These are phyloP conservation scores for Machaerirhynchus nigripectus DNA, from an alignment of 2,113 vertebrate genomes.

Conservation along the genomic window DNA sequence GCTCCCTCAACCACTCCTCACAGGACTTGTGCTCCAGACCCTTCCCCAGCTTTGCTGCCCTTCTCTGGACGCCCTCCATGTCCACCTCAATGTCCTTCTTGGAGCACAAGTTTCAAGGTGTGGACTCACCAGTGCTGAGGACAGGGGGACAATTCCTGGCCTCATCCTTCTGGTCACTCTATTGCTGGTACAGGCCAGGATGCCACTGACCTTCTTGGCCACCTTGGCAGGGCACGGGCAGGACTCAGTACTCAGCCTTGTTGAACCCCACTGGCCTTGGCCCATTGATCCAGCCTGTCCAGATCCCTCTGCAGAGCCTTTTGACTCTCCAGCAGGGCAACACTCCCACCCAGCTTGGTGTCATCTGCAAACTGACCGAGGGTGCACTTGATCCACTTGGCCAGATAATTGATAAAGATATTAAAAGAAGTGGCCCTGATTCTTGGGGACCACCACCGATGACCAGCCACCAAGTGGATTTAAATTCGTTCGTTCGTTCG, in stretches of 20 bases:
- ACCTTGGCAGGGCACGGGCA: too few relatives aligned
- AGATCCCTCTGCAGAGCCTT: not conserved
- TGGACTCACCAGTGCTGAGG: rapidly evolving
- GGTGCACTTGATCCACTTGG: not conserved
- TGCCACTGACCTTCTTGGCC: not conserved
- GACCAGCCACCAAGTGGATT: not conserved
- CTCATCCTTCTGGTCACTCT: not conserved
- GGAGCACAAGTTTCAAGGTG: not conserved
- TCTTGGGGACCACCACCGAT: not conserved
- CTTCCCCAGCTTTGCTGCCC: not conserved
- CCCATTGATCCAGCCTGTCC: not conserved
- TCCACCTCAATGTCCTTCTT: not conserved
- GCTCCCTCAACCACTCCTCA: not conserved
- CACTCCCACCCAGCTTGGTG: not conserved
- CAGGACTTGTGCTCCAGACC: not conserved
- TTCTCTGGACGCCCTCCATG: not conserved
- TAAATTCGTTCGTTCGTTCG: not conserved
- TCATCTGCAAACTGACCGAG: not conserved
- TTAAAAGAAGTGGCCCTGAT: not conserved
- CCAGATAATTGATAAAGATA: not conserved
- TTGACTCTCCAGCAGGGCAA: too few relatives aligned
- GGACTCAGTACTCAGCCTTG: not conserved
- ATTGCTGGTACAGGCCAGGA: not conserved
- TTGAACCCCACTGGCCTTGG: not conserved
- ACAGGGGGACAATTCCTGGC: not conserved